These are phyloP conservation scores for Teinopalpus imperialis DNA, from an alignment of 2,888 invertebrate genomes.

Conservation along the genomic window DNA sequence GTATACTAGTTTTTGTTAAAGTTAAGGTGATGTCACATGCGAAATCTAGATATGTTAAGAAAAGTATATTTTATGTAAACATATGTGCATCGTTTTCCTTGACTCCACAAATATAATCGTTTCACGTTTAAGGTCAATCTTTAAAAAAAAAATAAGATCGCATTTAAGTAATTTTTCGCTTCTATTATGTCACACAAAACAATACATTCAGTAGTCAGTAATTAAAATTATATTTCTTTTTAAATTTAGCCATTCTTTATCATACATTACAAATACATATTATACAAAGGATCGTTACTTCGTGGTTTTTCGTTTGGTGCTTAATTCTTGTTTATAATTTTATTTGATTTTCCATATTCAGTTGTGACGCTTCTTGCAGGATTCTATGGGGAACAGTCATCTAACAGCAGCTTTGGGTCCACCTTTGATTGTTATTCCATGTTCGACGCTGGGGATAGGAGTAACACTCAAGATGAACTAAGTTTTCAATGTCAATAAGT, in stretches of 20 bases:
- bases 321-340: too few species aligned
- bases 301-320: too few species aligned
- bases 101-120: not conserved
- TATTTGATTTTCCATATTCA: too few species aligned
- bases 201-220: too few species aligned
- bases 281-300: too few species aligned
- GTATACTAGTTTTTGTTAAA: not conserved
- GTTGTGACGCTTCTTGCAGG: slow-evolving; percentile 54
- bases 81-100: not conserved
- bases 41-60: not conserved
- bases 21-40: slow-evolving; percentile 2
- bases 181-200: too few species aligned
- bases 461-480: slow-evolving; percentile 46
- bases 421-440: slow-evolving; percentile 68
- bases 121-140: not conserved
- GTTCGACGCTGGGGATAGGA: slow-evolving; percentile 63
- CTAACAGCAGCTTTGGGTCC: slow-evolving; percentile 71
- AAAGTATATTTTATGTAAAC: slow-evolving; percentile 1
- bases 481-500: slow-evolving; percentile 37
- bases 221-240: too few species aligned
- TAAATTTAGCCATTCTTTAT: too few species aligned
- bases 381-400: slow-evolving; percentile 68
- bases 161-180: too few species aligned
- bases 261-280: too few species aligned
- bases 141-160: not conserved